A percentile compares a stretch with the other conserved stretches of the same genome.
These are phyloP conservation scores for Euleptes europaea DNA, from an alignment of 2,113 vertebrate genomes.

Conservation along the genomic window DNA sequence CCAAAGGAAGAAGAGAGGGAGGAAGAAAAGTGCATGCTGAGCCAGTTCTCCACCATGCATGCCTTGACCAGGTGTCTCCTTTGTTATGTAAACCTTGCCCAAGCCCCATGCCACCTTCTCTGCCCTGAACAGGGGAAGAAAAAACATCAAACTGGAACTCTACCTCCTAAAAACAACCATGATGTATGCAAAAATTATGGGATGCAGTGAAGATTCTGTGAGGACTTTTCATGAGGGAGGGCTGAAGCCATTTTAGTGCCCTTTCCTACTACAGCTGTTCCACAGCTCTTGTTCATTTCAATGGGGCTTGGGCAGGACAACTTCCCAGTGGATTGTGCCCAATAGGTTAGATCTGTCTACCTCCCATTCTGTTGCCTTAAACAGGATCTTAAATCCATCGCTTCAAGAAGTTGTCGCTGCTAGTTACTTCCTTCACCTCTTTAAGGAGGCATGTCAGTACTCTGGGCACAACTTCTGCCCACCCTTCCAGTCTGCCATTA, in stretches of 20 bases:
- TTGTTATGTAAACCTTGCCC: no score
- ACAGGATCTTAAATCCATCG: not conserved
- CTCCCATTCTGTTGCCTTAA: not conserved
- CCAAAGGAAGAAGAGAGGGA: no score
- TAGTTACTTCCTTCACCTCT: not conserved
- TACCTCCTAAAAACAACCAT: not conserved
- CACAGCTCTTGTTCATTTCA: not conserved
- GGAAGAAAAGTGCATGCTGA: no score
- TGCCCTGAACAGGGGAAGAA: no score
- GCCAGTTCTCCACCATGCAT: no score
- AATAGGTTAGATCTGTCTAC: not conserved
- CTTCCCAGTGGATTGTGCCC: not conserved
- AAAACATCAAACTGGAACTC: not conserved
- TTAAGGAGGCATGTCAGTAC: not conserved
- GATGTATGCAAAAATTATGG: not conserved
- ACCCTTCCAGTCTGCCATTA: not conserved
- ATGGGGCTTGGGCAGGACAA: not conserved
- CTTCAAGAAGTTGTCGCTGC: not conserved
- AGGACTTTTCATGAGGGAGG: not conserved
- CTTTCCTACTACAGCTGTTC: no score
- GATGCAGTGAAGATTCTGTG: not conserved
- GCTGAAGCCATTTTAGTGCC: not conserved
- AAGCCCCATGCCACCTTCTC: no score
- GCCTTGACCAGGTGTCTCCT: no score
- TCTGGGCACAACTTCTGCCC: not conserved